Percentiles rank a stretch among this genome's conserved stretches.
These are phyloP conservation scores for Empidonax traillii DNA, from an alignment of 2,113 vertebrate species.

Conservation along the genomic window DNA sequence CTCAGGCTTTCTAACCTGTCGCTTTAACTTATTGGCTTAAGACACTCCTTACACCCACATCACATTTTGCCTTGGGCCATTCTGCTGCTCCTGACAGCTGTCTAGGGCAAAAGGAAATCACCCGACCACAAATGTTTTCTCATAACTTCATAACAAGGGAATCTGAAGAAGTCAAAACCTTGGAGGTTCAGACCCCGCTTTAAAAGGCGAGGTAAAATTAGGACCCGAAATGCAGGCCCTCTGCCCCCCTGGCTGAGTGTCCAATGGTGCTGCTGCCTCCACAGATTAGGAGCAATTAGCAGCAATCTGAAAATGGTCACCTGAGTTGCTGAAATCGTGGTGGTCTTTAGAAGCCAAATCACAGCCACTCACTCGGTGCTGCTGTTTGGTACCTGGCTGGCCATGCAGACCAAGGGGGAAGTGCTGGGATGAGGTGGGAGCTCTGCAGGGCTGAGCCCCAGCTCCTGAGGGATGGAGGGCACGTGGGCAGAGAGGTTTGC, in stretches of 20 bases:
- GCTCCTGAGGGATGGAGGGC: not conserved
- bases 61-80: constrained; percentile 40
- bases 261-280: not conserved
- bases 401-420: not conserved
- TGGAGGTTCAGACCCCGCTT: not conserved
- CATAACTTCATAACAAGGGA: constrained; percentile 13
- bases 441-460: not conserved
- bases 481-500: not conserved
- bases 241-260: not conserved
- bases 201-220: not conserved
- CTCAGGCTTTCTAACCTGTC: not conserved
- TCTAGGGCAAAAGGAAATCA: constrained; percentile 60
- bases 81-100: constrained; percentile 52
- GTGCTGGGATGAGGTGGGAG: not conserved
- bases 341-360: not conserved
- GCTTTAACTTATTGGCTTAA: constrained; percentile 12
- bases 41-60: constrained; percentile 33
- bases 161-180: constrained; percentile 45
- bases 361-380: not conserved
- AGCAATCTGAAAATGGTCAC: not conserved
- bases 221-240: not conserved
- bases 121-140: constrained; percentile 19
- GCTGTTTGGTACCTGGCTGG: not conserved
- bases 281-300: not conserved
- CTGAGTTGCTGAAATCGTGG: not conserved